Base-by-base conservation (phyloP, 2,797 vertebrate genomes). In the Botia almorhae region DNA sequence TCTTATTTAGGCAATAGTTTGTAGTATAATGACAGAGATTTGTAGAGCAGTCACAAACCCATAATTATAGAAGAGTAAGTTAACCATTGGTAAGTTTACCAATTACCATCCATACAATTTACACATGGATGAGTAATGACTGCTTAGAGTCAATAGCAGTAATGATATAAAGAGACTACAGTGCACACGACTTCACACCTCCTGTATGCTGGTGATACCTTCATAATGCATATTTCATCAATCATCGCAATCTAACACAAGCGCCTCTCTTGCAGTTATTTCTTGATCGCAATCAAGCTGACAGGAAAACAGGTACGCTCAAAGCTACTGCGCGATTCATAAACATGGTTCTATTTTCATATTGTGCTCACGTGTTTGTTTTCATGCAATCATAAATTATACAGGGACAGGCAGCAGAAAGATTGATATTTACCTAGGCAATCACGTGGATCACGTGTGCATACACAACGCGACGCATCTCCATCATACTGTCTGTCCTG, bases 351-450 rank as follows among this genome's bases (percentile, higher is more conserved):
- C 43, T 55, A 56, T 72, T 65, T 55, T 55, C 33, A 79, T 26
- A 43, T 72, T n/a, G 39, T 72, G 48, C 48, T 55, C 21, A 39
- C 58, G 39, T 73, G 69, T 51, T 78, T 78, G 26, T 58, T 68
- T 63, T 60, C n/a, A 60, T 48, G 51, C 70, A 67, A 74, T 65
- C 51, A 68, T 68, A 50, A 56, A 68, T 58, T 3, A 63, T 33
- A 48, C 33, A 58, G 51, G 69, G 50, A 65, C 69, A 67, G 48
- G 70, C 61, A 74, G 36, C 17, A 29, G 51, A 17, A 39, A 23
- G 70, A 68, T 29, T 80, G 51, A 68, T 74, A 80, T 80, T 80
- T 74, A 74, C 70, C 33, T 29, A 56, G 77, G 67, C 67, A 53
- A 75, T 76, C 73, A 81, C 69, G 53, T 55, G 80, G 56, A 33